Percentiles rank a stretch among this genome's conserved stretches.
phyloP scores from a whole-genome alignment of 2,797 vertebrate genomes.

The Hydrolagus colliei region DNA sequence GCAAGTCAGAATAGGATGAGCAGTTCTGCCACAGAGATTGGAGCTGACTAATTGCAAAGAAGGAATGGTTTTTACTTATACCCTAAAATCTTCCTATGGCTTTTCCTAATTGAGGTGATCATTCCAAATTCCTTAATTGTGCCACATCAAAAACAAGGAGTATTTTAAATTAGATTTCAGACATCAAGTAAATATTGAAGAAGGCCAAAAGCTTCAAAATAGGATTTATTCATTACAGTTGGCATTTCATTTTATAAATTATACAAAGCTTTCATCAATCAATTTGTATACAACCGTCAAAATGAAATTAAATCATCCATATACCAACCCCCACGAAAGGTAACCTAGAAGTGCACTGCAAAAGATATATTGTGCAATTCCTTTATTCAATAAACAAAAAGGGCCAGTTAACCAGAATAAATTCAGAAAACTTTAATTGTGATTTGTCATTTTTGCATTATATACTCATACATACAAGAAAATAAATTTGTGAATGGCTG shows the following conservation, averaged over 20 bases:
- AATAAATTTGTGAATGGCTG: background rate
- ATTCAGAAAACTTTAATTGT: background rate
- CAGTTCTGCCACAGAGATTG: too few species aligned
- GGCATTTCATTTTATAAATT: constrained; percentile 15
- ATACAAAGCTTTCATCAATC: constrained; percentile 14
- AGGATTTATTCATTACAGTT: constrained; percentile 13
- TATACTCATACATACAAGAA: constrained; percentile 14
- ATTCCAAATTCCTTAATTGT: background rate
- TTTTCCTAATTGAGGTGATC: background rate
- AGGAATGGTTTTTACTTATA: background rate
- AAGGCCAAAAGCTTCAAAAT: constrained; percentile 23
- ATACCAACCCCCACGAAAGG: constrained; percentile 8
- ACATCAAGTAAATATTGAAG: background rate
- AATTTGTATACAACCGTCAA: background rate
- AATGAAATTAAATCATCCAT: background rate
- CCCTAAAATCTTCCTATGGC: background rate
- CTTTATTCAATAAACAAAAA: background rate
- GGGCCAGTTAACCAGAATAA: constrained; percentile 12
- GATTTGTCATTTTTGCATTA: background rate
- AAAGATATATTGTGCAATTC: background rate
- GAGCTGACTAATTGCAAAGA: too few species aligned
- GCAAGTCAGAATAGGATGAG: too few species aligned
- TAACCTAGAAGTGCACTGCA: constrained; percentile 3
- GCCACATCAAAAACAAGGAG: constrained; percentile 23
- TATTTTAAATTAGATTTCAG: constrained; percentile 2